Conservation (phyloP, 2,888 invertebrate species). For the Acronicta psi region DNA sequence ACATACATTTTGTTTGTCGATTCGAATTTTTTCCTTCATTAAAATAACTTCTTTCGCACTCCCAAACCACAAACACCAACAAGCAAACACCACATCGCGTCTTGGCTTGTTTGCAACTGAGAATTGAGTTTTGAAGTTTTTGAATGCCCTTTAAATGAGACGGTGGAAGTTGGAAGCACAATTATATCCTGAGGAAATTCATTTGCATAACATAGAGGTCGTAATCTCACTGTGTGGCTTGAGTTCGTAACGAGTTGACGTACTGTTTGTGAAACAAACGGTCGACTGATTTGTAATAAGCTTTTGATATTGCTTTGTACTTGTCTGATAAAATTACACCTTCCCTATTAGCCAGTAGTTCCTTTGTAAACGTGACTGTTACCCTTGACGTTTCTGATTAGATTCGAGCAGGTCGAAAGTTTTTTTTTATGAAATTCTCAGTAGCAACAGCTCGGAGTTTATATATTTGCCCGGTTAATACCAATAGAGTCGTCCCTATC, state of each 20-base stretch:
- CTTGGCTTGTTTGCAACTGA: conserved; percentile 58
- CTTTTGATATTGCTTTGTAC: background rate
- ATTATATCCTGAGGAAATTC: conserved; percentile 65
- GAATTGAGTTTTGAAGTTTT: conserved; percentile 68
- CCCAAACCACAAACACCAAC: conserved; percentile 17
- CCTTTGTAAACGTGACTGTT: no score
- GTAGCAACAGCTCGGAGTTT: no score
- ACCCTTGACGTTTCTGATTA: no score
- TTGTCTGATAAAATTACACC: no score
- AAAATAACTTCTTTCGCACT: no score
- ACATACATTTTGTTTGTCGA: no score
- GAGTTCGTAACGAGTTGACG: conserved; percentile 53
- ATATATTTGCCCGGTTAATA: no score
- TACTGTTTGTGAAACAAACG: conserved; percentile 10
- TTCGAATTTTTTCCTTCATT: no score
- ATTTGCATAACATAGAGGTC: conserved; percentile 62
- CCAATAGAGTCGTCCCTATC: no score
- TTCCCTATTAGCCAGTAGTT: no score
- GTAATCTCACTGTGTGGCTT: conserved; percentile 39
- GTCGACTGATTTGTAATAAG: conserved; percentile 18
- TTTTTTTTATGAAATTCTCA: no score
- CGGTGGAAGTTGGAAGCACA: conserved; percentile 60
- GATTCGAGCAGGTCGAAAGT: no score
- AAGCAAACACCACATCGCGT: conserved; percentile 42
- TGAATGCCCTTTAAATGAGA: conserved; percentile 69